A percentile compares a stretch with the other conserved stretches of the same genome.
Evolutionary conservation across 1,140 invertebrate genomes (phyloP).

Genomic region (Philopotamus ludificatus): DNA sequence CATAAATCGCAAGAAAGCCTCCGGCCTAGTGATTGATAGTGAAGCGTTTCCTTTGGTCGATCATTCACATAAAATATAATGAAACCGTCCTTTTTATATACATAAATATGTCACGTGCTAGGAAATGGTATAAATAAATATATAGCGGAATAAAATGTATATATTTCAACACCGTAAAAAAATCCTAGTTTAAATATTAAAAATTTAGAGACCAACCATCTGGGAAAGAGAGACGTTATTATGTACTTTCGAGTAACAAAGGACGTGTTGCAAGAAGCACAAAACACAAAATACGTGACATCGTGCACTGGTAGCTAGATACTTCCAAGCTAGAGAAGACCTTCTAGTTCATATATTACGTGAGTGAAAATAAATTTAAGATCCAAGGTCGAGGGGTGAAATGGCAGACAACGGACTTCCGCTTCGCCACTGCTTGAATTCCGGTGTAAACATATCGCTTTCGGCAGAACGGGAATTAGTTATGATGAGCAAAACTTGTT

Average conservation of each 20-base stretch:
- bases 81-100: background rate
- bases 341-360: background rate
- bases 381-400: background rate
- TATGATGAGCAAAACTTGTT: too few relatives aligned
- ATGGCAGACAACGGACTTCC: too few relatives aligned
- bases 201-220: background rate
- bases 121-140: background rate
- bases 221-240: constrained; percentile 6
- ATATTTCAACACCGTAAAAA: too few relatives aligned
- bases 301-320: background rate
- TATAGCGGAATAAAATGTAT: too few relatives aligned
- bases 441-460: too few relatives aligned
- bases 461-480: too few relatives aligned
- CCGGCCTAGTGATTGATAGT: constrained; percentile 13
- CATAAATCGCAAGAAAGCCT: background rate
- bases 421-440: too few relatives aligned
- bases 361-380: constrained; percentile 4
- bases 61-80: constrained; percentile 14
- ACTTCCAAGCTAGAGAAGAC: background rate
- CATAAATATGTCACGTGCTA: background rate
- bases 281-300: constrained; percentile 9
- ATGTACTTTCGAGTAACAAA: constrained; percentile 10
- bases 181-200: background rate
- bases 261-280: constrained; percentile 2
- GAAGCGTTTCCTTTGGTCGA: constrained; percentile 3